These are phyloP conservation scores for Brienomyrus longianalis DNA, from an alignment of 2,113 vertebrate species.

Conservation along the genomic window DNA sequence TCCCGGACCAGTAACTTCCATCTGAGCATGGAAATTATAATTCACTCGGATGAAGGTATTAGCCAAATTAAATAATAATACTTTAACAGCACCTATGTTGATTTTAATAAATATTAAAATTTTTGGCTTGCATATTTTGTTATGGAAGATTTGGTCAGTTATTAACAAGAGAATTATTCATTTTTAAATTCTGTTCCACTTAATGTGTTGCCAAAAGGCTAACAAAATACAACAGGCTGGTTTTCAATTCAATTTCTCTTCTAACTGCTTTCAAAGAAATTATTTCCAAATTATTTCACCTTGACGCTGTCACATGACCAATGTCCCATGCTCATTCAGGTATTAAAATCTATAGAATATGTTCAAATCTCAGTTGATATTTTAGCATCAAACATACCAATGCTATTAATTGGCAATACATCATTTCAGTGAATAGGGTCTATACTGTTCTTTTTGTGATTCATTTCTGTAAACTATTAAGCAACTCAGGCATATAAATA, in stretches of 20 bases:
- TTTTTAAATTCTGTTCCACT: neutral
- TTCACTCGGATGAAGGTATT: neutral
- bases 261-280: neutral
- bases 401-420: neutral
- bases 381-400: neutral
- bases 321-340: neutral
- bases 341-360: neutral
- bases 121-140: neutral
- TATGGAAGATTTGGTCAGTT: constrained; percentile 1
- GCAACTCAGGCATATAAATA: neutral
- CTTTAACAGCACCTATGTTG: neutral
- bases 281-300: neutral
- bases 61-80: constrained; percentile 1
- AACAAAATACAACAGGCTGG: neutral
- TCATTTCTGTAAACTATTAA: neutral
- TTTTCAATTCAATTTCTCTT: neutral
- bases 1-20: neutral
- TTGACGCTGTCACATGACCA: neutral
- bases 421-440: neutral
- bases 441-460: neutral
- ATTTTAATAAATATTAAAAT: constrained; percentile 2
- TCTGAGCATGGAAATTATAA: neutral
- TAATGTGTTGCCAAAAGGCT: constrained; percentile 6
- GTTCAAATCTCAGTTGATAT: neutral
- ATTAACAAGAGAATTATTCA: neutral